Evolutionary conservation across 2,113 vertebrate genomes (phyloP), one percentile per base, ranked within the genome.

Genomic region (Periophthalmus modestus): DNA sequence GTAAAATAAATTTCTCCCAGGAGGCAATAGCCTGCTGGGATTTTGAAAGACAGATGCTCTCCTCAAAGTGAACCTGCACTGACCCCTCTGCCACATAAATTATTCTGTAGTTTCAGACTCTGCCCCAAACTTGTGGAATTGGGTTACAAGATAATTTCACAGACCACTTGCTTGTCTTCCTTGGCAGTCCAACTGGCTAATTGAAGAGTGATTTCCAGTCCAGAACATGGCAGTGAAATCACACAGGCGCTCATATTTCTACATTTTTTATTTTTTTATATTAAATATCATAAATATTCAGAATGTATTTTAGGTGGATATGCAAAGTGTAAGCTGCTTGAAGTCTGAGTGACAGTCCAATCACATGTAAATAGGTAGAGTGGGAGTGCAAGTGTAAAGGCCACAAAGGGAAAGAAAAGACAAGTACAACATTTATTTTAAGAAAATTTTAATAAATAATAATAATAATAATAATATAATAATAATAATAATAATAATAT

Each of bases 81-180:
- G 92, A 93, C 92, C 92, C 77, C 88, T 88, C 89, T 92, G 90
- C 87, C 87, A 89, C 88, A 93, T 88, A 89, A 93, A 93, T 93
- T 91, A 92, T 93, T 90, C 90, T 85, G 89, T 92, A 90, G 90
- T 94, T 93, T 94, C 89, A 91, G 91, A 93, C 90, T 91, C 90
- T 76, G 87, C 91, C 92, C 91, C 91, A 94, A 94, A 94, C 87
- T 93, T 91, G 90, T 86, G 92, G 92, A 94, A 94, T 93, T 94
- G 93, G 93, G 94, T 94, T 92, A 93, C 91, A 91, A 93, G 90
- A 94, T 94, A 93, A 94, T 94, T 94, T 94, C 93, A 94, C 93
- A 94, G 92, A 92, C 92, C 93, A 94, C 90, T 94, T 94, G 94
- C 93, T 94, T 93, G 91, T 94, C 92, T 94, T 94, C 92, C 94